Evolutionary conservation across 2,113 vertebrate genomes (phyloP), one percentile per base, ranked within the genome.

Genomic region (Oryzias woworae): DNA sequence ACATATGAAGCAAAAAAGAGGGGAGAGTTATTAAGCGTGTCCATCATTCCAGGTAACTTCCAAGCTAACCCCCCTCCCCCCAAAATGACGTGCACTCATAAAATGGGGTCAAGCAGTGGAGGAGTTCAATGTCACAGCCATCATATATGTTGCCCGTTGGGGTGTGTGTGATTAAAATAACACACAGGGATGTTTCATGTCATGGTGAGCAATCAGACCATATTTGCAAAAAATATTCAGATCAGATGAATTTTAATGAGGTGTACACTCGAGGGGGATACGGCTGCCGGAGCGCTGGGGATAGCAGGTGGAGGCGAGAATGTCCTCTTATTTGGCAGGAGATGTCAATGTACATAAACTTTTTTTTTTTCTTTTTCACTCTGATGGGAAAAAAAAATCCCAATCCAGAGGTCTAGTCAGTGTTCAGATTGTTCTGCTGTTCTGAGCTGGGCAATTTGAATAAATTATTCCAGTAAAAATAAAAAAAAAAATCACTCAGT

Each of bases 361-460:
- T 95, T 94, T 93, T 93, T 92, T 91, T 86, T 92, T 90, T 89
- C 91, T 85, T 90, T 90, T 50, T 53, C 56, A 49, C 46, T 67
- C 73, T 69, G 70, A 85, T 83, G 53, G 73, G 69, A 53, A 69
- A 76, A 70, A 53, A 66, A 45, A 28, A 85, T 87, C 82, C 71
- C 73, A 95, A 97, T 96, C 94, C 94, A 92, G 94, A 88, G 93
- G 93, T 96, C 93, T 94, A 93, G 93, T 96, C 93, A 92, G 93
- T 94, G 93, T 94, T 94, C 94, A 96, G 95, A 98, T 98, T 98
- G 95, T 95, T 94, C 94, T 92, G 94, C 94, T 95, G 95, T 96
- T 96, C 96, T 92, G 95, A 98, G 95, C 95, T 95, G 94, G 94
- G 94, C 95, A 98, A 98, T 99, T 98, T 98, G 95, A 98, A 99